phyloP scores from a whole-genome alignment of 2,797 vertebrate species.

The Onychomys arenicola region DNA sequence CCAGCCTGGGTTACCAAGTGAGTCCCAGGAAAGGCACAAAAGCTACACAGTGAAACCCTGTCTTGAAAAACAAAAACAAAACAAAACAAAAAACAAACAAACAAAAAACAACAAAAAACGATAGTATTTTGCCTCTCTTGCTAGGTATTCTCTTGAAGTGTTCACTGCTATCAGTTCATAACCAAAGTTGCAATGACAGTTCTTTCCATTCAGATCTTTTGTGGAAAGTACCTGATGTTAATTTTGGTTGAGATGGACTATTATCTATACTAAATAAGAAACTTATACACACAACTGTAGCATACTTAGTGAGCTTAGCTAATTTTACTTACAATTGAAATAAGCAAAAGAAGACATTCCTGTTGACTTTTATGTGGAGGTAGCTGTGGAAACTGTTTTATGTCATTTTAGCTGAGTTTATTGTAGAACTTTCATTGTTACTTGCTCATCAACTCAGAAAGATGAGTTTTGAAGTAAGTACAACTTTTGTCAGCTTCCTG shows the following conservation, averaged over 20 bases:
- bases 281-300: constrained; percentile 42
- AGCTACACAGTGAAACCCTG: too few relatives aligned
- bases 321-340: constrained; percentile 72
- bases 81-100: too few relatives aligned
- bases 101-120: too few relatives aligned
- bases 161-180: constrained; percentile 63
- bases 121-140: constrained; percentile 53
- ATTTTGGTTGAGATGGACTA: constrained; percentile 76
- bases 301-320: constrained; percentile 51
- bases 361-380: constrained; percentile 67
- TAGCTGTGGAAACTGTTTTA: constrained; percentile 65
- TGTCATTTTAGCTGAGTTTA: constrained; percentile 69
- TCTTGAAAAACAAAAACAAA: too few relatives aligned
- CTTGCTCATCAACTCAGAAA: constrained; percentile 75
- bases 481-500: constrained; percentile 68
- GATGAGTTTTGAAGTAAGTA: constrained; percentile 63
- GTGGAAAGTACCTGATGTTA: constrained; percentile 81
- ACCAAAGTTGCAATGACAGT: constrained; percentile 71
- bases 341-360: constrained; percentile 60
- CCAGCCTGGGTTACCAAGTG: too few relatives aligned
- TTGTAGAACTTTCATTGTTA: constrained; percentile 37
- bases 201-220: constrained; percentile 82
- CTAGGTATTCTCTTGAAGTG: constrained; percentile 78
- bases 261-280: constrained; percentile 71
- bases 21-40: too few relatives aligned